Evolutionary conservation across 2,113 vertebrate genomes (phyloP), one percentile per base, ranked within the genome.

Genomic region (Sorex fumeus): DNA sequence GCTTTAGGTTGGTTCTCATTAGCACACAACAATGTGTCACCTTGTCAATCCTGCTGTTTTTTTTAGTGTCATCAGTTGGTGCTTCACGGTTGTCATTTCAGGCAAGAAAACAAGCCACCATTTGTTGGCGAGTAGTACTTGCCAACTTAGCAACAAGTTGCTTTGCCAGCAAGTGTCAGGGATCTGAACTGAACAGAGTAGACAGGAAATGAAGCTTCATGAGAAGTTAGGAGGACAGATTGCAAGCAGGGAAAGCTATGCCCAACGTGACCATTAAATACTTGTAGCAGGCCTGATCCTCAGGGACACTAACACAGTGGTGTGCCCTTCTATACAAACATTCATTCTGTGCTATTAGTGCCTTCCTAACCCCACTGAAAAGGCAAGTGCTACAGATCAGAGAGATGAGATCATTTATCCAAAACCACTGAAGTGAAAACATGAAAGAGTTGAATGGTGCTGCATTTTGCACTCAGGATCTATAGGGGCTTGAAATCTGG

Each of bases 141-240:
- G 67, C 57, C 72, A 15, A 10, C 4, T 84, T 30, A 74, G 66
- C 45, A 71, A 60, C 1, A 13, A 28, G 57, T 12, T 32, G 4
- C n/a, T 74, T 47, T 16, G 78, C 57, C 34, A 27, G 66, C 16
- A 9, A 3, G 25, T 12, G 28, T 11, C 84, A 79, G 43, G 47
- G 67, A 19, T 69, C 84, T 4, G 32, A 71, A 53, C 13, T 50
- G 30, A 76, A 34, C 3, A 0, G 0, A 2, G 19, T 0, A 0
- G 12, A 12, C 32, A 40, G 77, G 34, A 75, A 30, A 19, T 2
- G 3, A 43, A 50, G 19, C 57, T 16, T 30, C 19, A 21, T 1
- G 2, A 25, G 43, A 53, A 53, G 18, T 15, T 19, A 6, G 43
- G 47, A n/a, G 13, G 53, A 4, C 8, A 16, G 2, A 1, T 3